phyloP scores from a whole-genome alignment of 2,888 invertebrate genomes.

The Andrena minutula region DNA sequence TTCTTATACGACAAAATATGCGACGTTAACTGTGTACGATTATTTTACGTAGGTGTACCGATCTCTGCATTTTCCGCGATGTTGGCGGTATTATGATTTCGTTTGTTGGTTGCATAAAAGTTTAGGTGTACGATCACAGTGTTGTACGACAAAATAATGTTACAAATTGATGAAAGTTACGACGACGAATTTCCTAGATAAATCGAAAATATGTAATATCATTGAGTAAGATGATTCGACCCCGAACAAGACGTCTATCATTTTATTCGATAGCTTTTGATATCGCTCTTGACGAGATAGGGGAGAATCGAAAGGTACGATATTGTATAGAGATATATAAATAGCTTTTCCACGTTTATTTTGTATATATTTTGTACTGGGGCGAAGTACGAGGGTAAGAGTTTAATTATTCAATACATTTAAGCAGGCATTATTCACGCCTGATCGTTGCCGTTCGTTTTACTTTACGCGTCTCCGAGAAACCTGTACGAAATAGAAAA shows the following conservation, averaged over 20 bases:
- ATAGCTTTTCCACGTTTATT: slow-evolving; percentile 53
- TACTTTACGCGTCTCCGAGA: slow-evolving; percentile 6
- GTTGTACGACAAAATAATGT: neutral
- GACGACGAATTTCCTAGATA: slow-evolving; percentile 8
- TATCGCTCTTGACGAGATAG: slow-evolving; percentile 15
- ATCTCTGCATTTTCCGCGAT: slow-evolving; percentile 6
- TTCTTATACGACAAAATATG: slow-evolving; percentile 17
- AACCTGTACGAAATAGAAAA: slow-evolving; percentile 10
- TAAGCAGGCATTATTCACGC: slow-evolving; percentile 15
- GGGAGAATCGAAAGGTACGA: slow-evolving; percentile 2
- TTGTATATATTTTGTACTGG: slow-evolving; percentile 48
- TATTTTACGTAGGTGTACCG: slow-evolving; percentile 10
- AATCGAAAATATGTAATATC: slow-evolving; percentile 6
- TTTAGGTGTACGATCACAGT: neutral
- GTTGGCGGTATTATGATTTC: slow-evolving; percentile 8
- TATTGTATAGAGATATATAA: slow-evolving; percentile 31
- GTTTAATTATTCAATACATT: slow-evolving; percentile 27
- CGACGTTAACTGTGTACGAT: slow-evolving; percentile 22
- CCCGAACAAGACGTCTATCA: slow-evolving; percentile 3
- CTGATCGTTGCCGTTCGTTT: slow-evolving; percentile 27
- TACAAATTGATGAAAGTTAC: slow-evolving; percentile 27
- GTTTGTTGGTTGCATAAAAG: neutral
- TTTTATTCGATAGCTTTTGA: slow-evolving; percentile 32
- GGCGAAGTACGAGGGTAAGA: slow-evolving; percentile 2
- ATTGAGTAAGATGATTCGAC: slow-evolving; percentile 20